These are phyloP conservation scores for Paratrypauchen microcephalus DNA, from an alignment of 2,797 vertebrate genomes.

Conservation along the genomic window DNA sequence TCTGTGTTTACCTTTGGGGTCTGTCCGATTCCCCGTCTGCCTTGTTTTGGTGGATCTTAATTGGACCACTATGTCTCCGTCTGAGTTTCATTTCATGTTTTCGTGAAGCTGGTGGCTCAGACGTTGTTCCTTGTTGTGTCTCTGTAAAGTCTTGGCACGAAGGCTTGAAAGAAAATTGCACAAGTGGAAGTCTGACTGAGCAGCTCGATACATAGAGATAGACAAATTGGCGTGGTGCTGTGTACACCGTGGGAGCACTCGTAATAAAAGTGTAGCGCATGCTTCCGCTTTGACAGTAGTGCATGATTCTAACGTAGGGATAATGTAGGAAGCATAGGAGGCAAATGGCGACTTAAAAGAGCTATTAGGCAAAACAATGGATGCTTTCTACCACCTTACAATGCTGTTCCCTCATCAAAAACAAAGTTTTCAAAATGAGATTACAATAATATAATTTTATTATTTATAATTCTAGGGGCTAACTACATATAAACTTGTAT, in stretches of 20 bases:
- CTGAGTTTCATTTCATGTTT: slow-evolving; percentile 24
- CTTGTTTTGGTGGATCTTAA: slow-evolving; percentile 46
- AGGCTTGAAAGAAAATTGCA: neutral
- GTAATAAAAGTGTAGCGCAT: neutral
- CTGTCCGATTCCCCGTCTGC: slow-evolving; percentile 24
- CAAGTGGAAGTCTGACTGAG: slow-evolving; percentile 2
- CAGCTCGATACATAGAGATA: neutral
- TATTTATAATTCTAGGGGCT: too few species aligned
- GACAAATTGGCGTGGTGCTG: neutral
- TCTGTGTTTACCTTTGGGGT: slow-evolving; percentile 7
- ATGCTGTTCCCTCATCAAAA: too few species aligned
- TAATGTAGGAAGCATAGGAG: too few species aligned
- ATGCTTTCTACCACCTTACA: too few species aligned
- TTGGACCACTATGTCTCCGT: slow-evolving; percentile 50
- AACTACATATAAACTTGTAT: too few species aligned
- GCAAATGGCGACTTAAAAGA: neutral
- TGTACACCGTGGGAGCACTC: neutral
- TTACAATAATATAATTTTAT: too few species aligned
- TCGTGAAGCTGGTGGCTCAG: slow-evolving; percentile 6
- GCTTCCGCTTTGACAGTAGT: neutral
- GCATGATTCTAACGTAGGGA: too few species aligned
- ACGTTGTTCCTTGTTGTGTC: slow-evolving; percentile 24
- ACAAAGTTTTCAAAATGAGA: too few species aligned
- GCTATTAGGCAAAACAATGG: neutral
- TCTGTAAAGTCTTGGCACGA: neutral